A percentile compares a stretch with the other conserved stretches of the same genome.
Conservation (phyloP, 1,140 invertebrate genomes). For the Sycophila sp. region DNA sequence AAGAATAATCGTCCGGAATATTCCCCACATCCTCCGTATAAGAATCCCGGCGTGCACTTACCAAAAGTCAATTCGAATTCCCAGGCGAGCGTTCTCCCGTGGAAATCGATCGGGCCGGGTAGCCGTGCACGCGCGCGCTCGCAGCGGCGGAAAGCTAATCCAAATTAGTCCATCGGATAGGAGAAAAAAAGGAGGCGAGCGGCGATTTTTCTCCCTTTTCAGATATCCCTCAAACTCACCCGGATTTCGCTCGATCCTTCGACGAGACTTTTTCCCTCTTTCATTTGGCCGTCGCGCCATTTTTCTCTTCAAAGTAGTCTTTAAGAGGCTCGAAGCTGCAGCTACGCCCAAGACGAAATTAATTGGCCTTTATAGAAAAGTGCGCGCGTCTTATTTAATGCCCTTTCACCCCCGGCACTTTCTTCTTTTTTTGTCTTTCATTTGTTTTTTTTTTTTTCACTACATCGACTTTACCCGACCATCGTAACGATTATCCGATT, state of each 20-base stretch:
- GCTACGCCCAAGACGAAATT: constrained; percentile 37
- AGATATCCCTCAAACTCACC: constrained; percentile 20
- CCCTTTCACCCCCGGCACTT: neutral
- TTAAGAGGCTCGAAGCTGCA: constrained; percentile 28
- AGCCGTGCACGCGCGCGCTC: too few relatives aligned
- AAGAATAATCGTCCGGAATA: too few relatives aligned
- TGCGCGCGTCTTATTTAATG: constrained; percentile 20
- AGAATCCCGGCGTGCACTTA: too few relatives aligned
- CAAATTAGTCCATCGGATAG: constrained; percentile 15
- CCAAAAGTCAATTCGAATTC: neutral
- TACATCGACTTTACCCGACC: neutral
- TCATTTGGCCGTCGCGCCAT: neutral
- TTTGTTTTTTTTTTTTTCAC: neutral
- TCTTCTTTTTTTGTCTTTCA: neutral
- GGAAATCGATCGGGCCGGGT: constrained; percentile 17
- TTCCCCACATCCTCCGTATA: too few relatives aligned
- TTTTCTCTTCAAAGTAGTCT: constrained; percentile 31
- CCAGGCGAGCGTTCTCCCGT: neutral
- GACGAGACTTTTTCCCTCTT: neutral
- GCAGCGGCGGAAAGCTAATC: constrained; percentile 30
- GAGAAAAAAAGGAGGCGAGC: constrained; percentile 27
- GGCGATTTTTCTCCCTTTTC: constrained; percentile 36
- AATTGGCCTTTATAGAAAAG: constrained; percentile 44
- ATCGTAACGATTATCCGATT: neutral
- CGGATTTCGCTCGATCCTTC: constrained; percentile 17